phyloP scores from a whole-genome alignment of 2,113 vertebrate genomes.

The Chloropsis cyanopogon region DNA sequence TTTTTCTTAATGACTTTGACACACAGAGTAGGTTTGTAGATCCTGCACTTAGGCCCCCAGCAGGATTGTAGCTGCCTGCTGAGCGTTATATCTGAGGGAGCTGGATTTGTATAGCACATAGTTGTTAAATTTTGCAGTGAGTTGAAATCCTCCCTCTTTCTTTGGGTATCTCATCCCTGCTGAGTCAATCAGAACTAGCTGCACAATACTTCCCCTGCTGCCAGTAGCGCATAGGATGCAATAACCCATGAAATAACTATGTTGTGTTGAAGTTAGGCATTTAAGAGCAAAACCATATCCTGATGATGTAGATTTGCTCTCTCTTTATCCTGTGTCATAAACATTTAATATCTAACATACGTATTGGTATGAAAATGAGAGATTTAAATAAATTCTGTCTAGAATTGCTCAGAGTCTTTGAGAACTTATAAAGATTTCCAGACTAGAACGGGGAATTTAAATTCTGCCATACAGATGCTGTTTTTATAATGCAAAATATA shows the following conservation, averaged over 20 bases:
- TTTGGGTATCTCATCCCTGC: background rate
- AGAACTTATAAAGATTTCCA: background rate
- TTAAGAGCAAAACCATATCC: background rate
- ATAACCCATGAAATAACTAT: background rate
- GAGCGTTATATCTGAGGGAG: background rate
- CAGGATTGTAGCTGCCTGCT: background rate
- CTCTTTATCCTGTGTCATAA: background rate
- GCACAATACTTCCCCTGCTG: background rate
- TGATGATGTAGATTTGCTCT: background rate
- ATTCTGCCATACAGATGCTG: background rate
- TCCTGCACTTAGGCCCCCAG: background rate
- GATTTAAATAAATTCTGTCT: background rate
- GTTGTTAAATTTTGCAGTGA: background rate
- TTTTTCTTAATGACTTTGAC: background rate
- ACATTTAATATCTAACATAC: background rate
- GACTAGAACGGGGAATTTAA: background rate
- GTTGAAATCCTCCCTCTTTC: background rate
- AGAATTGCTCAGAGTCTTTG: background rate
- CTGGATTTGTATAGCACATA: background rate
- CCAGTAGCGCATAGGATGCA: background rate
- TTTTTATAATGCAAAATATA: background rate
- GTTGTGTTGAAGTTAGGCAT: background rate
- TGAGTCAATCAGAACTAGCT: background rate
- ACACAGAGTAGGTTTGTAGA: background rate
- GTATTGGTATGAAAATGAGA: background rate